Evolutionary conservation across 2,797 vertebrate species (phyloP).

Genomic region (Carduelis carduelis): DNA sequence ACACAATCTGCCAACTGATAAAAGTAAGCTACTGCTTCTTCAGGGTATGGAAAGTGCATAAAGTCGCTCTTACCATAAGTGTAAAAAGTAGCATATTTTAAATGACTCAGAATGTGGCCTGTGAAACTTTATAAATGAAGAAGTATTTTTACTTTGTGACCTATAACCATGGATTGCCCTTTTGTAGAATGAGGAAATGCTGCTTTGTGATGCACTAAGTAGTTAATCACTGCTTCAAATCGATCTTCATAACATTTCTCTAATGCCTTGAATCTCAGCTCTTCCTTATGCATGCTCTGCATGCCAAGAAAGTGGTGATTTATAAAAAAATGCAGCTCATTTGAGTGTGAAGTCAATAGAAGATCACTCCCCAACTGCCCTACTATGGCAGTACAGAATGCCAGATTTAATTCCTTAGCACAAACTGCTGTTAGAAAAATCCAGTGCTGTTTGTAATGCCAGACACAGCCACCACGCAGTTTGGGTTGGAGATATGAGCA

Average conservation of each 20-base stretch:
- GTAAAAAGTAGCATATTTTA: neutral
- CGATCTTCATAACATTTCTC: neutral
- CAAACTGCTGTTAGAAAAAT: conserved; percentile 6
- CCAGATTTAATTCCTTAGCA: neutral
- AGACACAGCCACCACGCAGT: neutral
- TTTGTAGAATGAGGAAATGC: neutral
- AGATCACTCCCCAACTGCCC: neutral
- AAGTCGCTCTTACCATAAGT: neutral
- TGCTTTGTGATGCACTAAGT: neutral
- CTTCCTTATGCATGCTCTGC: neutral
- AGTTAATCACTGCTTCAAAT: neutral
- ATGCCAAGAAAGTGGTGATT: neutral
- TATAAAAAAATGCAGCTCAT: neutral
- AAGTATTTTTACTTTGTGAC: neutral
- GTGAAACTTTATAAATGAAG: neutral
- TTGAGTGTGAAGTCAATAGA: neutral
- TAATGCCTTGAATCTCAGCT: neutral
- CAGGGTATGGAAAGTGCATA: neutral
- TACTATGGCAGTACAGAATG: neutral
- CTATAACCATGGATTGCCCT: neutral
- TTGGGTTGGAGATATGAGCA: neutral
- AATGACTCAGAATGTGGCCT: neutral
- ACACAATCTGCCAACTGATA: neutral
- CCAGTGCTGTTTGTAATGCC: neutral
- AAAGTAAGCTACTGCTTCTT: neutral